Evolutionary conservation across 2,113 vertebrate genomes (phyloP).

Genomic region (Arizona elegans): DNA sequence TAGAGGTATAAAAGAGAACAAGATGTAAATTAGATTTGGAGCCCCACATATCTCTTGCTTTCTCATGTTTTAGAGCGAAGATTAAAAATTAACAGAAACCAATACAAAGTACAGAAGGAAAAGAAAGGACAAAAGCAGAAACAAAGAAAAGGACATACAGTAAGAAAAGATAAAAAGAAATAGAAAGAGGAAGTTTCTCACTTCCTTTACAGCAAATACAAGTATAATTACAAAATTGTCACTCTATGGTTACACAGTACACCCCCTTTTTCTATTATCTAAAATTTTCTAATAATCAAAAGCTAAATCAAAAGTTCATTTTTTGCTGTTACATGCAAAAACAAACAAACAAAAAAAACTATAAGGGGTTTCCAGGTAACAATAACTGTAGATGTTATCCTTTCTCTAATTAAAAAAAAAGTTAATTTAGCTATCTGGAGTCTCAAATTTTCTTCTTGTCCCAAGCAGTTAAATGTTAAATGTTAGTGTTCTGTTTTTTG

Average conservation of each 20-base stretch:
- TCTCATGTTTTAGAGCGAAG: not conserved
- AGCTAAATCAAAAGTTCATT: not conserved
- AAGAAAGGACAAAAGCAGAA: not conserved
- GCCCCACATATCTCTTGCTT: not conserved
- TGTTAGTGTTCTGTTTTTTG: not conserved
- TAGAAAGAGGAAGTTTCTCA: not conserved
- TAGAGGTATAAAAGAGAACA: not conserved
- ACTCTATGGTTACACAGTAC: not conserved
- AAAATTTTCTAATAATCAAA: not conserved
- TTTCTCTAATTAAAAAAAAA: not conserved
- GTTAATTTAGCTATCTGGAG: not conserved
- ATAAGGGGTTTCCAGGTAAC: not conserved
- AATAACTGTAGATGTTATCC: not conserved
- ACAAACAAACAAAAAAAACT: not conserved
- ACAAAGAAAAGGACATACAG: not conserved
- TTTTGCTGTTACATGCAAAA: not conserved
- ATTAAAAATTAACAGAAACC: not conserved
- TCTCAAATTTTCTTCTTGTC: not conserved
- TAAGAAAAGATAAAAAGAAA: not conserved
- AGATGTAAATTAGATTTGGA: not conserved
- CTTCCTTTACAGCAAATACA: not conserved
- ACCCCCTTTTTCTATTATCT: not conserved
- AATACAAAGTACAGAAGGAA: not conserved
- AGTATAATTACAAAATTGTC: not conserved
- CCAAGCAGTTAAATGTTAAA: not conserved